Percentiles rank a stretch among this genome's conserved stretches.
phyloP scores from a whole-genome alignment of 2,797 vertebrate genomes.

The Anabas testudineus region DNA sequence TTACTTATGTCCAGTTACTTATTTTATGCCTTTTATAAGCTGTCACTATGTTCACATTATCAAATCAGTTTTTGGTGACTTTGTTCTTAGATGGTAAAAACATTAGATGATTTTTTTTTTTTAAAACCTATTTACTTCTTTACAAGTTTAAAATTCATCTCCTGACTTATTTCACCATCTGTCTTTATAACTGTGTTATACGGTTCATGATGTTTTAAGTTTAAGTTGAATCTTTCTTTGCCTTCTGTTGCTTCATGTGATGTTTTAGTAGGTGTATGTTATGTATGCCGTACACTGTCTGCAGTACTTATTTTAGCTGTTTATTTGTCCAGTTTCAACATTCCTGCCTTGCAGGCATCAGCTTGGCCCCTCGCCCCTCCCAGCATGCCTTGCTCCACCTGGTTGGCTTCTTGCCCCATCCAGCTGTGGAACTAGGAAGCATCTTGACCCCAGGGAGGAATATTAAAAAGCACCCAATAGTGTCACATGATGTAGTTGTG shows the following conservation, averaged over 20 bases:
- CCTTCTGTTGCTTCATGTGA: constrained; percentile 21
- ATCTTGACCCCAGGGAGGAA: constrained; percentile 19
- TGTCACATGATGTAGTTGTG: constrained; percentile 33
- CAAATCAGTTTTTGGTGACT: constrained; percentile 15
- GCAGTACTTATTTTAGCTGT: constrained; percentile 51
- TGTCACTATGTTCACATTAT: constrained; percentile 3
- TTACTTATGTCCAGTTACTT: constrained; percentile 1
- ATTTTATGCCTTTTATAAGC: constrained; percentile 17
- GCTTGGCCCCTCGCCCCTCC: constrained; percentile 41
- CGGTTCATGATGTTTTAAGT: constrained; percentile 7
- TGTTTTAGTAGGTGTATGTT: constrained; percentile 70
- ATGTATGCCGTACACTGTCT: constrained; percentile 33
- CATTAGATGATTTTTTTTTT: neutral
- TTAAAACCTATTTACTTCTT: neutral
- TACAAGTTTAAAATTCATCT: neutral
- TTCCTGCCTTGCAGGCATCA: constrained; percentile 66
- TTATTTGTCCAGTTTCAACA: constrained; percentile 74
- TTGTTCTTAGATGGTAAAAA: neutral
- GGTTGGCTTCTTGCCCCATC: constrained; percentile 47
- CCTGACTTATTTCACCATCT: constrained; percentile 13
- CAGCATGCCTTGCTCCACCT: constrained; percentile 69
- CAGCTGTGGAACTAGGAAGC: constrained; percentile 59
- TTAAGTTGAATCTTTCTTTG: neutral
- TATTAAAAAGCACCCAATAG: neutral
- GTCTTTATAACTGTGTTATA: constrained; percentile 2